These are phyloP conservation scores for Epizoanthus illoricatus DNA, from an alignment of 92 coral and sea anemone species.

Conservation along the genomic window DNA sequence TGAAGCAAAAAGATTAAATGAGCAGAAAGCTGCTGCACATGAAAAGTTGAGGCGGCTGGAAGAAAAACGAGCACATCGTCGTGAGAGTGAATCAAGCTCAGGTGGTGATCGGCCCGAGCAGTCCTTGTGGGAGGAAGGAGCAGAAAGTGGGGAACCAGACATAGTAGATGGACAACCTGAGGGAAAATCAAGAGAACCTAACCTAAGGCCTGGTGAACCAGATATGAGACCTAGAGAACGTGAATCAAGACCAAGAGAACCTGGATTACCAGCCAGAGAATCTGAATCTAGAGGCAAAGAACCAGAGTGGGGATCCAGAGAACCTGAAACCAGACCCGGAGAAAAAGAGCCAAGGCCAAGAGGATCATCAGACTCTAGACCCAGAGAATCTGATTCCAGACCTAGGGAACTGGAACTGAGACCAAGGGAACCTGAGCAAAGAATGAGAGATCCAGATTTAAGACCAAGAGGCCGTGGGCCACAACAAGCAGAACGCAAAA, in stretches of 20 bases:
- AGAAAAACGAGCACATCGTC: slow-evolving; percentile 47
- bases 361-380: neutral
- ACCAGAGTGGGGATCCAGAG: slow-evolving; percentile 19
- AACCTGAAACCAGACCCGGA: slow-evolving; percentile 17
- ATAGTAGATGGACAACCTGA: neutral
- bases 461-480: slow-evolving; percentile 34
- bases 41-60: slow-evolving; percentile 81
- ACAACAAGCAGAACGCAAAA: slow-evolving; percentile 18
- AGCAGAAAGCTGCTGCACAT: slow-evolving; percentile 77
- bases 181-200: neutral
- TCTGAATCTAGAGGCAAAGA: slow-evolving; percentile 18
- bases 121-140: slow-evolving; percentile 8
- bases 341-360: neutral
- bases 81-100: slow-evolving; percentile 38
- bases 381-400: slow-evolving; percentile 10
- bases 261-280: slow-evolving; percentile 21
- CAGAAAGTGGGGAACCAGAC: slow-evolving; percentile 4
- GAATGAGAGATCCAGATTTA: slow-evolving; percentile 8
- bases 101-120: slow-evolving; percentile 44
- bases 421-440: neutral
- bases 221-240: slow-evolving; percentile 33
- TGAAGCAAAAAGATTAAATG: slow-evolving; percentile 67
- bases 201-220: slow-evolving; percentile 8
- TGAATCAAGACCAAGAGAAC: neutral
- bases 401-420: slow-evolving; percentile 29